A percentile compares a stretch with the other conserved stretches of the same genome.
phyloP scores from a whole-genome alignment of 2,888 invertebrate genomes.

The Cotesia congregata region DNA sequence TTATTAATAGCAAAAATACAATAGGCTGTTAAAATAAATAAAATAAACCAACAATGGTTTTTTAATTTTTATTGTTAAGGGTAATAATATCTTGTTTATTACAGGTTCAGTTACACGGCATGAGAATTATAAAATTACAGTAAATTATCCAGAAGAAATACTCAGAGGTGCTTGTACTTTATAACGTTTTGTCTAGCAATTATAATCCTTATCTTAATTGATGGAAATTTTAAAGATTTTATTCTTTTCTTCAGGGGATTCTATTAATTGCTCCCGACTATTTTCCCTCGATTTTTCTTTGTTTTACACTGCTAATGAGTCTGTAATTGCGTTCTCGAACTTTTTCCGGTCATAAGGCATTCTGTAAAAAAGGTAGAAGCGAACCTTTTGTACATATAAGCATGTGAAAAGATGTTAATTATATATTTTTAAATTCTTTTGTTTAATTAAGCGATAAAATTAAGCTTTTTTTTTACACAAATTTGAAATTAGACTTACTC shows the following conservation, averaged over 20 bases:
- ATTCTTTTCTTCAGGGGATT: slow-evolving; percentile 4
- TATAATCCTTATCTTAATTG: background rate
- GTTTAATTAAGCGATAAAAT: background rate
- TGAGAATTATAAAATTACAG: background rate
- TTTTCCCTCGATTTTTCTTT: slow-evolving; percentile 18
- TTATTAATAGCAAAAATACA: too few relatives aligned
- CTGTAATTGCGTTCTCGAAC: background rate
- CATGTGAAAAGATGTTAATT: background rate
- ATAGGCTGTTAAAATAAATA: too few relatives aligned
- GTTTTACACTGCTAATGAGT: slow-evolving; percentile 3
- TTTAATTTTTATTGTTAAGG: too few relatives aligned
- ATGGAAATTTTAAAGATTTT: slow-evolving; percentile 29
- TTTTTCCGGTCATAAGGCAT: background rate
- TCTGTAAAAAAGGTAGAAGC: background rate
- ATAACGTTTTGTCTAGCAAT: background rate
- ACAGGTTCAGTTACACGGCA: too few relatives aligned
- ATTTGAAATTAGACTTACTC: background rate
- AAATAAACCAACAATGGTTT: too few relatives aligned
- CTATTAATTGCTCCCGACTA: background rate
- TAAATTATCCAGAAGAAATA: background rate
- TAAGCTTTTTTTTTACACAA: too few relatives aligned
- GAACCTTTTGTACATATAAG: background rate
- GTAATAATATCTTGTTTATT: too few relatives aligned
- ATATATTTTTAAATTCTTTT: background rate
- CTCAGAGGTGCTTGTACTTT: background rate